These are phyloP conservation scores for Ceratosolen fusciceps DNA, from an alignment of 1,140 invertebrate genomes.

Conservation along the genomic window DNA sequence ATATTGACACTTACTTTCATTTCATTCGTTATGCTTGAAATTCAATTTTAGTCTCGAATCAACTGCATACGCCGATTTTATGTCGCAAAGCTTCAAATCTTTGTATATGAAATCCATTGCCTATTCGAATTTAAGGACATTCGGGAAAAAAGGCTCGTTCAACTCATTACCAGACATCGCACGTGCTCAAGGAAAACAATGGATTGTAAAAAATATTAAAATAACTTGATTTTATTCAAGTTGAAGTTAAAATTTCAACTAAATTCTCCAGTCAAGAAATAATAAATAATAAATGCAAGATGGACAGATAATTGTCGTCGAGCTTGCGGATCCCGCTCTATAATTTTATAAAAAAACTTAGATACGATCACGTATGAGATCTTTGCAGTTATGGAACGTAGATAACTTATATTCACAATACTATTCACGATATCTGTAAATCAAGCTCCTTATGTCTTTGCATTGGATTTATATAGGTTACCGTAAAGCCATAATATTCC, in stretches of 20 bases:
- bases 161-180: no score
- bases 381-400: not conserved
- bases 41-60: constrained; percentile 26
- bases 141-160: not conserved
- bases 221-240: not conserved
- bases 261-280: not conserved
- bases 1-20: constrained; percentile 35
- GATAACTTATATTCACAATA: not conserved
- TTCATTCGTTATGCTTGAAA: constrained; percentile 23
- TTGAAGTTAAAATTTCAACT: not conserved
- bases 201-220: not conserved
- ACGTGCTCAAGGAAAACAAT: no score
- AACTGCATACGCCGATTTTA: constrained; percentile 12
- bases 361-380: not conserved
- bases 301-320: not conserved
- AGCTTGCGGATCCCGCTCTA: not conserved
- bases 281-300: not conserved
- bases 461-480: not conserved
- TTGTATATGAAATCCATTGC: not conserved
- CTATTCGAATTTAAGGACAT: constrained; percentile 14
- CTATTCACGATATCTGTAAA: constrained; percentile 4
- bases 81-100: not conserved
- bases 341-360: constrained; percentile 27
- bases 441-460: not conserved
- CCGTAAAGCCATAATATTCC: not conserved